These are phyloP conservation scores for Teleogryllus occipitalis DNA, from an alignment of 1,140 invertebrate species.

Conservation along the genomic window DNA sequence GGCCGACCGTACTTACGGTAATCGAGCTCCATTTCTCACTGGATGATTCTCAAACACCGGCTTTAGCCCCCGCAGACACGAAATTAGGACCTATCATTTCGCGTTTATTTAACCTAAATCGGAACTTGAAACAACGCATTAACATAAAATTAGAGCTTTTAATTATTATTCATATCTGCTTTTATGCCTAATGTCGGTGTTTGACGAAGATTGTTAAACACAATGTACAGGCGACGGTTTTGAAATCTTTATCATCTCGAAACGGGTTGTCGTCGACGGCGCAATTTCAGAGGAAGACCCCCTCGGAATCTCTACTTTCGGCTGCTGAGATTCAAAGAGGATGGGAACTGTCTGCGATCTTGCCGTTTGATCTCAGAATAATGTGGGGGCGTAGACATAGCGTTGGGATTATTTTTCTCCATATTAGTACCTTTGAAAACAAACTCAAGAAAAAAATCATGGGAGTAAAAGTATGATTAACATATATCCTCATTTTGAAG, in stretches of 20 bases:
- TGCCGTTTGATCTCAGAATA: too few species aligned
- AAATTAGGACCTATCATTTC: constrained; percentile 1
- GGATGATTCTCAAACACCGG: not conserved
- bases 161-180: constrained; percentile 2
- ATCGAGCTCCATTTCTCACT: not conserved
- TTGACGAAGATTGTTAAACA: not conserved
- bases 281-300: not conserved
- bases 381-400: too few species aligned
- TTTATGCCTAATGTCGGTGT: not conserved
- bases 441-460: too few species aligned
- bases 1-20: not conserved
- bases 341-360: not conserved
- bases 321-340: not conserved
- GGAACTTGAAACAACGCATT: not conserved
- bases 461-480: too few species aligned
- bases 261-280: not conserved
- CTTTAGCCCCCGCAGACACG: not conserved
- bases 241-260: not conserved
- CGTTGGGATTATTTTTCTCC: too few species aligned
- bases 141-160: not conserved
- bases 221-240: not conserved
- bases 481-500: too few species aligned
- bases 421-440: too few species aligned
- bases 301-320: not conserved
- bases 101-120: constrained; percentile 5